Evolutionary conservation across 2,113 vertebrate species (phyloP), one percentile per base, ranked within the genome.

Genomic region (Zeus faber): DNA sequence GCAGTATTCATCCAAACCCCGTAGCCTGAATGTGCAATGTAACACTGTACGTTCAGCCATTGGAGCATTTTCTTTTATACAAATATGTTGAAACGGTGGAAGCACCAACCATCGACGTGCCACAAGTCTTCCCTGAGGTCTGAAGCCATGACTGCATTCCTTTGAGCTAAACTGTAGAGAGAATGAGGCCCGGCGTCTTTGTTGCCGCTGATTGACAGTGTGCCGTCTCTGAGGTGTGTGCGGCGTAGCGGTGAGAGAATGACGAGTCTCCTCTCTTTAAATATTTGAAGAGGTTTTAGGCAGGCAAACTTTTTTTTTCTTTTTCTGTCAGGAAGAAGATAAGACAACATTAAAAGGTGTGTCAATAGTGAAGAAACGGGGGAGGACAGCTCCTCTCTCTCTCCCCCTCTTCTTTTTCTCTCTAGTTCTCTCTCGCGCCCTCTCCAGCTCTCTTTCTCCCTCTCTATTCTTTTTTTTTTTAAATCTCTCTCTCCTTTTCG

Each of bases 271-370:
- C 49, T 54, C 33, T 62, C 63, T 68, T 76, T 64, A 54, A 76
- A 80, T 75, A 74, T 81, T 80, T 84, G 54, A 77, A 77, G 59
- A 76, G 63, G 74, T 52, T 83, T 71, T 49, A 62, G 65, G 59
- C 54, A 74, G 51, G 31, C 64, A 65, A 58, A 53, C 4, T 4
- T 9, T 29, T 29, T 29, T 29, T 5, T 4, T 29, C 53, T 26
- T 55, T 56, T 58, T 26, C 59, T 52, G 48, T 47, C 23, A 33
- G 46, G 47, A 18, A 58, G 74, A 67, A 25, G 50, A 77, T 58
- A 65, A 67, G 58, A 40, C 37, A 24, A 48, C 47, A 35, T 26
- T 10, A 53, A 37, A 24, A 48, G 16, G n/a, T n/a, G 21, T 11
- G 23, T 33, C 29, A 48, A 35, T 41, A 58, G 31, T 14, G 47